phyloP scores from a whole-genome alignment of 1,140 invertebrate genomes.

The Acyrthosiphon pisum region DNA sequence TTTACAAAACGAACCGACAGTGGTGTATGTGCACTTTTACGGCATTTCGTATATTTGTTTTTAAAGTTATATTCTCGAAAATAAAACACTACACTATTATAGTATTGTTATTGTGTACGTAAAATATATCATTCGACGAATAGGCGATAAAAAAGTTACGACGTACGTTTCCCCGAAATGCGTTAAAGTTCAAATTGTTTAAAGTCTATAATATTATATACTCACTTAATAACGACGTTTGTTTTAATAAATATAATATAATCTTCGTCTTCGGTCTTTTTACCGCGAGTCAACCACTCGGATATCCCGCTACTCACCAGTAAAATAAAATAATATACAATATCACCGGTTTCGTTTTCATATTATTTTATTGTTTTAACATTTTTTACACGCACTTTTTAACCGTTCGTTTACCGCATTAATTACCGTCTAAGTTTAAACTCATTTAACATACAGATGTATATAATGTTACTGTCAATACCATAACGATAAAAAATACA shows the following conservation, averaged over 20 bases:
- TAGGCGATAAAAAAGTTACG: neutral
- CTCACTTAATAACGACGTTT: neutral
- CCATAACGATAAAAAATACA: neutral
- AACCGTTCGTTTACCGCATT: neutral
- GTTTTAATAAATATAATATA: neutral
- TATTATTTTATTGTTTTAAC: no score
- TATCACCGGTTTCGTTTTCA: neutral
- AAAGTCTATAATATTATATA: slow-evolving; percentile 1
- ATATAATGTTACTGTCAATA: neutral
- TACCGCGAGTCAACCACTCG: neutral
- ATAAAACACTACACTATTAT: neutral
- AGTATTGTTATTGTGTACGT: neutral
- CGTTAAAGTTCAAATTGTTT: neutral
- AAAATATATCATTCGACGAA: neutral
- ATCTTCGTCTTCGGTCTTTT: neutral
- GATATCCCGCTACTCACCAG: neutral
- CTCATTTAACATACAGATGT: neutral
- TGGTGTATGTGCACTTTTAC: neutral
- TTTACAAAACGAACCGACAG: neutral
- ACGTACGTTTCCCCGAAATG: neutral
- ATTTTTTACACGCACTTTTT: neutral
- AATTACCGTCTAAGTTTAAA: neutral
- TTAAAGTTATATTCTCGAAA: neutral
- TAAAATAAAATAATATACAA: neutral
- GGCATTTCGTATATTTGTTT: neutral